These are phyloP conservation scores for Polietes domitor DNA, from an alignment of 2,888 invertebrate species.

Conservation along the genomic window DNA sequence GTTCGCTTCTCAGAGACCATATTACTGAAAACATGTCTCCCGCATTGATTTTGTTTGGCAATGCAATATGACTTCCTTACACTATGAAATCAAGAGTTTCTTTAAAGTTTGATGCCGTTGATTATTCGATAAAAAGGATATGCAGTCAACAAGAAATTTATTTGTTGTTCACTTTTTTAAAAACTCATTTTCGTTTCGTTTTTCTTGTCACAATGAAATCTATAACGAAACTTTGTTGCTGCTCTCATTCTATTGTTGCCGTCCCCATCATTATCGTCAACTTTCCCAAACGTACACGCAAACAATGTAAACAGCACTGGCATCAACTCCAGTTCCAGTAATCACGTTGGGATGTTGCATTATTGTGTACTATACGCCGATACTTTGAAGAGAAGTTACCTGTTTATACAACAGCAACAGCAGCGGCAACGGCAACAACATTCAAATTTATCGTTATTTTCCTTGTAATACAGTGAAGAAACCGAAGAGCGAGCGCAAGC, in stretches of 20 bases:
- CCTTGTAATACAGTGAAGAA: slow-evolving; percentile 23
- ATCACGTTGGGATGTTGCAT: slow-evolving; percentile 2
- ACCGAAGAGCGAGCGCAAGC: not conserved
- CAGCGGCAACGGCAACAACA: slow-evolving; percentile 43
- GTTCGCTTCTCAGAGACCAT: too few species aligned
- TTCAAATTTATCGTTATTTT: slow-evolving; percentile 63
- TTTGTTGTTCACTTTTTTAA: not conserved
- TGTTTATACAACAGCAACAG: not conserved
- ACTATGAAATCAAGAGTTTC: not conserved
- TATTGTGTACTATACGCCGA: not conserved
- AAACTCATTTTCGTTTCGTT: not conserved
- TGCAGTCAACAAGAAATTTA: not conserved
- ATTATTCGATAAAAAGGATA: not conserved
- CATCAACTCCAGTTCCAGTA: slow-evolving; percentile 19
- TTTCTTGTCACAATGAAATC: slow-evolving; percentile 14
- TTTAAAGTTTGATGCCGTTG: not conserved
- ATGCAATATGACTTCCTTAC: too few species aligned
- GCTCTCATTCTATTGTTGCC: slow-evolving; percentile 12
- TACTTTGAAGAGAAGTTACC: not conserved
- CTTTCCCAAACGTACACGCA: not conserved
- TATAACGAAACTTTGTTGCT: slow-evolving; percentile 22
- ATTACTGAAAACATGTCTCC: too few species aligned
- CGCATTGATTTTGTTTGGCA: too few species aligned
- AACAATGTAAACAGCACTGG: slow-evolving; percentile 8
- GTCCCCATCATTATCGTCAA: slow-evolving; percentile 33